Evolutionary conservation across 53 echinoderm and acorn worm genomes (phyloP), one percentile per base, ranked within the genome.

Genomic region (Paracentrotus lividus): DNA sequence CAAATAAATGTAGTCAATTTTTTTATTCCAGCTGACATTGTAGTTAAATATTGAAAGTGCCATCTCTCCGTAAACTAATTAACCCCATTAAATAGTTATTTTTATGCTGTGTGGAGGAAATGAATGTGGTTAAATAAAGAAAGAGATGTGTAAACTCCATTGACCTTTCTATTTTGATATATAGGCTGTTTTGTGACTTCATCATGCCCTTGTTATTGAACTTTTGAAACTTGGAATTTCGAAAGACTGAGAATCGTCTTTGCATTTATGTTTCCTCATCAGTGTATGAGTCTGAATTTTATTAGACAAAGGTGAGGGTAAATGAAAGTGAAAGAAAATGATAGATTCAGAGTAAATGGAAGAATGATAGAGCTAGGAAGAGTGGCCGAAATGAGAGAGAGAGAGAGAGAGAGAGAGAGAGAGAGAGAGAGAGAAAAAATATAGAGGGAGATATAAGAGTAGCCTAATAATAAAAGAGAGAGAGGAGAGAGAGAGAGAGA

Each of bases 121-220:
- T 67, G 67, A 15, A 67, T 67, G 67, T 67, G 67, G 14, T 33
- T 67, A 33, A 67, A 29, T 67, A 31, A 67, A 32, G 31, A 67
- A 67, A 67, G 32, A 32, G 2, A 33, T 67, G 4, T 67, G 67
- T 32, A 67, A 67, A 67, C 67, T 67, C 4, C 1, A 14, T 12
- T 67, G 67, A 67, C 67, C 67, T 67, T 67, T 67, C 16, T 1
- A 67, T 67, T 67, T 67, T 67, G 67, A 67, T 67, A 3, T 33
- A 66, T 14, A 27, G 33, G 33, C 10, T 33, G 6, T 59, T 0
- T 24, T 59, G 59, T 59, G 21, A 59, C 59, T 59, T 24, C 59
- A n/a, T n/a, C n/a, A 21, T 59, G 23, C 59, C 3, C 5, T n/a
- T 66, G 32, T 14, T 67, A 2, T 15, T 67, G 32, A 31, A 67